phyloP scores from a whole-genome alignment of 2,888 invertebrate species.

The Chrysotoxum bicinctum region DNA sequence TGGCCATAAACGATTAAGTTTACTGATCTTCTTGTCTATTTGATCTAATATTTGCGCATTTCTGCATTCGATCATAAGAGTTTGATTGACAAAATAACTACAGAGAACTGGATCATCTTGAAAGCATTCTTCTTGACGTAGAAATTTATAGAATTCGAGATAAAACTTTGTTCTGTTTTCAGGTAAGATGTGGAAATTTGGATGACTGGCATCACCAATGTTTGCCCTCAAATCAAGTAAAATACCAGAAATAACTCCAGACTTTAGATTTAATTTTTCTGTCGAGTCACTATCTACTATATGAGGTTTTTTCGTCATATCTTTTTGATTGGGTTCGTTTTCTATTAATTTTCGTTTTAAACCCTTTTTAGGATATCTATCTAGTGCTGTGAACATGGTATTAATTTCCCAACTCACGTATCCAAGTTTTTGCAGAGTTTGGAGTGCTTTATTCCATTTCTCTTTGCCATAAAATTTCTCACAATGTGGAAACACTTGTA shows the following conservation, averaged over 20 bases:
- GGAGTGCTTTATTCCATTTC: background rate
- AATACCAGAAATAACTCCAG: background rate
- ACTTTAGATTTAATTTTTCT: background rate
- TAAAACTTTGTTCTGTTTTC: background rate
- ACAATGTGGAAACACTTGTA: background rate
- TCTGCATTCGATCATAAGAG: conserved; percentile 15
- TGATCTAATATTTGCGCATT: background rate
- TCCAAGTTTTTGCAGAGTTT: background rate
- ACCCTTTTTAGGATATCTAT: background rate
- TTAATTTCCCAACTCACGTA: conserved; percentile 42
- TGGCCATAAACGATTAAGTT: background rate
- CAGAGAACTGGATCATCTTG: background rate
- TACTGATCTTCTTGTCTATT: background rate
- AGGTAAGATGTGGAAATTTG: background rate
- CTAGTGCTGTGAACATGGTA: conserved; percentile 21
- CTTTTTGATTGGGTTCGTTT: background rate
- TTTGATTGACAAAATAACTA: background rate
- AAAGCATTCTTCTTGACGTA: background rate
- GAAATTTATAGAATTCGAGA: background rate
- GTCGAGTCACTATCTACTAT: background rate
- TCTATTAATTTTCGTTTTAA: background rate
- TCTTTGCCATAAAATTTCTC: conserved; percentile 2
- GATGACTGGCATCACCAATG: conserved; percentile 44
- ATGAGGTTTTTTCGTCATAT: background rate
- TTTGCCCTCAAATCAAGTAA: conserved; percentile 14